phyloP scores from a whole-genome alignment of 2,113 vertebrate genomes.

The Pteronura brasiliensis region DNA sequence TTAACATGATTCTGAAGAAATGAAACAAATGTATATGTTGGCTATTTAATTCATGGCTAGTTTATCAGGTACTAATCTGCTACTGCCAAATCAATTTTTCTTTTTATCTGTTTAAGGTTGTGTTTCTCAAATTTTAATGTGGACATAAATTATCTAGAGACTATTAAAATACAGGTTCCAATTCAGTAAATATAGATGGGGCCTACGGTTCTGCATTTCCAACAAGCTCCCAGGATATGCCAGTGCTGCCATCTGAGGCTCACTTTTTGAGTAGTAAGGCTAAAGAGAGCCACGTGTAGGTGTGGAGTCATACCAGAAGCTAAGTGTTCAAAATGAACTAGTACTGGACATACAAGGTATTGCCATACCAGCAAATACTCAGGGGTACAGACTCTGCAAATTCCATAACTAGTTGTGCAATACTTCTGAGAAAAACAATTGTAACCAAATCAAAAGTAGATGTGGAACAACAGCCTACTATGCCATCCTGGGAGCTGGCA shows the following conservation, averaged over 20 bases:
- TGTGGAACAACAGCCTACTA: not conserved
- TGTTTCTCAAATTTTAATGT: not conserved
- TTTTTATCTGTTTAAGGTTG: not conserved
- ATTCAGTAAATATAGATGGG: not conserved
- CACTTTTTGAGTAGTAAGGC: not conserved
- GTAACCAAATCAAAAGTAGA: not conserved
- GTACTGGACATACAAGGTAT: not conserved
- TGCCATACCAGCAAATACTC: not conserved
- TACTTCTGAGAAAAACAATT: not conserved
- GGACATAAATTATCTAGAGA: not conserved
- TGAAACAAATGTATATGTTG: not conserved
- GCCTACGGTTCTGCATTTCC: not conserved
- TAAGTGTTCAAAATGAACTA: not conserved
- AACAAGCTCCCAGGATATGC: not conserved
- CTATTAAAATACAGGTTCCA: constrained; percentile 1
- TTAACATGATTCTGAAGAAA: constrained; percentile 13
- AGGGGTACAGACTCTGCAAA: not conserved
- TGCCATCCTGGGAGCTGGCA: not conserved
- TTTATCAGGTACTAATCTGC: not conserved
- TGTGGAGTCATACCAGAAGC: not conserved
- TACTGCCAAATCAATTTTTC: not conserved
- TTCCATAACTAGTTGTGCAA: not conserved
- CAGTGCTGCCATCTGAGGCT: not conserved
- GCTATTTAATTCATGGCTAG: not conserved
- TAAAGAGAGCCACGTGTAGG: not conserved